Base-by-base conservation (phyloP, 2,797 vertebrate genomes). In the Rhabdophis nuchalis region DNA sequence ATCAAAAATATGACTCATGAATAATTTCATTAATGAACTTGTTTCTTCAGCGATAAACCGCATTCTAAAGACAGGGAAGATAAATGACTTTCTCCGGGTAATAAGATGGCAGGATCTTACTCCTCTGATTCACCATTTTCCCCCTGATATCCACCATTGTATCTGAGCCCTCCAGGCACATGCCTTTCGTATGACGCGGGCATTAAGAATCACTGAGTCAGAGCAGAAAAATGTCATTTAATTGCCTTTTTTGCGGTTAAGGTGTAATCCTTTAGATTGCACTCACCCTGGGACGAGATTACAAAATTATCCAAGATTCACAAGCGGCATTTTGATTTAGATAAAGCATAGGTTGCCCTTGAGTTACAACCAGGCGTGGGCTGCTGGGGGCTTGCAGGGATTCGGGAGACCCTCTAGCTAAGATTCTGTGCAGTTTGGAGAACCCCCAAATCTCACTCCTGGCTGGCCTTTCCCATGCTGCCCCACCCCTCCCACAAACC, bases 131-230 rank as follows among this genome's bases (percentile, higher is more conserved):
- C 94, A 95, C 90, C 89, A 86, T 57, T 88, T 82, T 93, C 8
- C 1, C 92, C 95, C 93, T 95, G 93, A 96, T 95, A 97, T 96
- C 96, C 96, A 95, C 93, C 96, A 96, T 96, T 96, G 93, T 1
- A 64, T 0, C 87, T 58, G 2, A 96, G 94, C 95, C 96, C 95
- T 77, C 46, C 88, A 92, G 95, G 93, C 96, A 89, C 96, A 94
- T 95, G 92, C 92, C 96, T 96, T 97, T 95, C 92, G 92, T 13
- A 94, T 94, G 93, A 96, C 93, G 93, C 90, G 94, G 94, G 95
- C 92, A 61, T 93, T 93, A 95, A 94, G 92, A 95, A 95, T 91
- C 95, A 95, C 89, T 93, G 94, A 97, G 91, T 91, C 93, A 94
- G 92, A 91, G 91, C 92, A 46, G 91, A 94, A 53, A 88, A 95